Evolutionary conservation across 2,888 invertebrate species (phyloP).

Genomic region (Marasmarcha lunaedactyla): DNA sequence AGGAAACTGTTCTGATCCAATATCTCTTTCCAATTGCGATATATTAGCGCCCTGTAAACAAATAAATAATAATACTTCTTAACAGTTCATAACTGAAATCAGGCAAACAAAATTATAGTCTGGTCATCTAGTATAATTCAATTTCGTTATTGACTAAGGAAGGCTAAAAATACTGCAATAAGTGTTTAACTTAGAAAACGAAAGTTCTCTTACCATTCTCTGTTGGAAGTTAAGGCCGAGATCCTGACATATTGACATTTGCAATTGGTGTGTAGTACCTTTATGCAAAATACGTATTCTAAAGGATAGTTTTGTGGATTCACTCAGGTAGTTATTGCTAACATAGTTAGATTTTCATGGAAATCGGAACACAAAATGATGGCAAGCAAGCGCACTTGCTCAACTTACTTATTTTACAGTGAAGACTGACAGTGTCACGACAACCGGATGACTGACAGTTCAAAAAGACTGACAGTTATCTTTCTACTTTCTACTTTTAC

Average conservation of each 20-base stretch:
- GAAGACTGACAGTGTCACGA: too few relatives aligned
- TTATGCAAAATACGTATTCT: constrained; percentile 19
- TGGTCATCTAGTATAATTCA: too few relatives aligned
- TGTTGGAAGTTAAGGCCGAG: constrained; percentile 70
- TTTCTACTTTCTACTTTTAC: too few relatives aligned
- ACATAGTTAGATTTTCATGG: constrained; percentile 41
- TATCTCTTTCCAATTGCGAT: constrained; percentile 99
- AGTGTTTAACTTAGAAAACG: too few relatives aligned
- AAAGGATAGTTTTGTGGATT: not conserved
- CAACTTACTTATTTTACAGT: constrained; percentile 19
- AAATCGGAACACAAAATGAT: constrained; percentile 31
- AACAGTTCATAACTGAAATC: too few relatives aligned
- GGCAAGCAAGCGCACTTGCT: constrained; percentile 35
- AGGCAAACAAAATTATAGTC: too few relatives aligned
- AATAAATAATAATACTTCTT: constrained; percentile 6
- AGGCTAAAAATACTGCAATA: too few relatives aligned
- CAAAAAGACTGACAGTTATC: too few relatives aligned
- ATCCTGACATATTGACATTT: constrained; percentile 72
- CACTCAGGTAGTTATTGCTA: constrained; percentile 25
- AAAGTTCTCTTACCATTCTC: constrained; percentile 59
- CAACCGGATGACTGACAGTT: too few relatives aligned
- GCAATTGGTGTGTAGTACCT: constrained; percentile 57
- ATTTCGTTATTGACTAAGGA: too few relatives aligned
- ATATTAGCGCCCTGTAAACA: constrained; percentile 93
- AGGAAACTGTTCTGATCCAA: constrained; percentile 97